A percentile compares a stretch with the other conserved stretches of the same genome.
Evolutionary conservation across 2,888 invertebrate genomes (phyloP).

Genomic region (Ypsolopha scabrella): DNA sequence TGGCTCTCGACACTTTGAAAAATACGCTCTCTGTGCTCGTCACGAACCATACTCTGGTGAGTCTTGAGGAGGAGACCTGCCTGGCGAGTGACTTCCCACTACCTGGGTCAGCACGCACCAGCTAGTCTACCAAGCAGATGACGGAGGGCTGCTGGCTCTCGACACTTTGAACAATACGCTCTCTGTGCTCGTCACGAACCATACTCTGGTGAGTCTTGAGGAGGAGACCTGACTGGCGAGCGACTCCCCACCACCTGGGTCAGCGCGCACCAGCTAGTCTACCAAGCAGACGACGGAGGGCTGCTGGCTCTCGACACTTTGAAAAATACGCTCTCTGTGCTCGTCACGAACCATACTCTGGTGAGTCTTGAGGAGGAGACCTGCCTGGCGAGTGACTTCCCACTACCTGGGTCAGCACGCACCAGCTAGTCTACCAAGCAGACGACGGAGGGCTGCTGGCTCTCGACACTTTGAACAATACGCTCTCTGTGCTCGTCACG

Average conservation of each 20-base stretch:
- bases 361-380: slow-evolving; percentile 72
- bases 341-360: slow-evolving; percentile 89
- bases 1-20: slow-evolving; percentile 82
- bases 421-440: slow-evolving; percentile 87
- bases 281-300: slow-evolving; percentile 88
- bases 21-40: slow-evolving; percentile 84
- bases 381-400: slow-evolving; percentile 72
- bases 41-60: slow-evolving; percentile 88
- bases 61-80: slow-evolving; percentile 80
- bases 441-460: slow-evolving; percentile 88
- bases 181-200: slow-evolving; percentile 85
- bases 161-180: slow-evolving; percentile 85
- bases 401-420: slow-evolving; percentile 84
- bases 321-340: slow-evolving; percentile 81
- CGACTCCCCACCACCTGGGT: slow-evolving; percentile 86
- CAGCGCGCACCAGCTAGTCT: slow-evolving; percentile 84
- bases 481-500: slow-evolving; percentile 83
- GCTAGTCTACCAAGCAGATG: slow-evolving; percentile 89
- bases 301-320: slow-evolving; percentile 83
- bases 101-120: slow-evolving; percentile 86
- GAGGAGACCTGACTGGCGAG: slow-evolving; percentile 79
- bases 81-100: slow-evolving; percentile 79
- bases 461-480: slow-evolving; percentile 83
- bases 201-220: slow-evolving; percentile 84
- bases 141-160: slow-evolving; percentile 84